Evolutionary conservation across 2,113 vertebrate species (phyloP), one percentile per base, ranked within the genome.

Genomic region (Chroicocephalus ridibundus): DNA sequence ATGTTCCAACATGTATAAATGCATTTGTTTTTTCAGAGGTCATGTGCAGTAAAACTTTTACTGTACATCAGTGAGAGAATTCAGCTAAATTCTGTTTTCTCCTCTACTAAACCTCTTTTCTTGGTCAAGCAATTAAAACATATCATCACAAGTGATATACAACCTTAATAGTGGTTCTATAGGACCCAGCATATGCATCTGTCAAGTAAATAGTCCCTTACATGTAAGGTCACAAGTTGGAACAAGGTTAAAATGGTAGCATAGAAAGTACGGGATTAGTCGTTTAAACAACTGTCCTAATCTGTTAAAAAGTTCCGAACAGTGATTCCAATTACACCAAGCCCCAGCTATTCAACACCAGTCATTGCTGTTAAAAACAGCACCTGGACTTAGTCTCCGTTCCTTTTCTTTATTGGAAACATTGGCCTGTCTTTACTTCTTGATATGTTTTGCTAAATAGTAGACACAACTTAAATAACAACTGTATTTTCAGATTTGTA

Each of bases 11-110:
- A 34, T 36, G 20, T 71, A 36, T 38, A 20, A 85, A 36, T 25
- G 17, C 11, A 6, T 77, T 70, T 82, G 11, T 51, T 84, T 78
- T 78, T 78, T 38, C 40, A n/a, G 36, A 74, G 40, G 13, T 70
- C n/a, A 19, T 1, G 0, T 16, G 13, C 40, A 57, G 13, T 69
- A 77, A 44, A 69, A 27, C 27, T 44, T 72, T 17, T 8, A 0
- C 44, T 72, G 20, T 57, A 27, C 13, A 15, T 40, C 0, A 0
- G 8, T 49, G 55, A 46, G 21, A 40, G 12, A 68, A 55, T 49
- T 71, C 21, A 74, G 25, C 27, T 83, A 42, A 47, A 25, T 42
- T 65, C 46, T 61, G 14, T 68, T 77, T 77, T 1, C 2, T 77
- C 11, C 57, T 81, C 13, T 61, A 24, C 15, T 57, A 62, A 38